Conservation (phyloP, 1,140 invertebrate genomes). For the Elysia chlorotica region DNA sequence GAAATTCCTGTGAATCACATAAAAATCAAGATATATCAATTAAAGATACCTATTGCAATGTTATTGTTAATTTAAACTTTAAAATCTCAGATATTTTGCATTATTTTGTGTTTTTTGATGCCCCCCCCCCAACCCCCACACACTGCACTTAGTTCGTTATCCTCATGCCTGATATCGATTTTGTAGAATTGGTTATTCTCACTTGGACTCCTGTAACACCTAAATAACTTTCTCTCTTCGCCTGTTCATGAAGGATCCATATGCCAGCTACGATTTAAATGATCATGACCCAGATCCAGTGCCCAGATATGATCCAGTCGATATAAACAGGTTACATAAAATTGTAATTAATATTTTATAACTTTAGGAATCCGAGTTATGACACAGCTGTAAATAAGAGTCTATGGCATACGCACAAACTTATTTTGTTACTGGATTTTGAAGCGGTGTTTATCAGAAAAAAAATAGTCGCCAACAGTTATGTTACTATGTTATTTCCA, state of each 20-base stretch:
- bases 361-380: not conserved
- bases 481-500: no score
- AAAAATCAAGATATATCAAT: no score
- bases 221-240: not conserved
- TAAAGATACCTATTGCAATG: not conserved
- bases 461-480: not conserved
- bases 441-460: not conserved
- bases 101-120: no score
- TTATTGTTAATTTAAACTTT: no score
- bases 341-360: not conserved
- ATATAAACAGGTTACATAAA: conserved; percentile 61
- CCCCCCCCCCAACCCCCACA: no score
- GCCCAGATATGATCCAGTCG: conserved; percentile 63
- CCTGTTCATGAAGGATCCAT: conserved; percentile 46
- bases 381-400: not conserved
- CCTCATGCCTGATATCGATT: not conserved
- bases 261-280: conserved; percentile 96
- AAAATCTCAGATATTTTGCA: no score
- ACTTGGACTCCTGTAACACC: not conserved
- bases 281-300: conserved; percentile 73
- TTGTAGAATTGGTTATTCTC: not conserved
- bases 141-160: no score
- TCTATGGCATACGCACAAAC: not conserved
- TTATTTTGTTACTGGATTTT: not conserved
- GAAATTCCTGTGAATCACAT: not conserved